phyloP scores from a whole-genome alignment of 2,888 invertebrate species.

The Acanthoscelides obtectus region DNA sequence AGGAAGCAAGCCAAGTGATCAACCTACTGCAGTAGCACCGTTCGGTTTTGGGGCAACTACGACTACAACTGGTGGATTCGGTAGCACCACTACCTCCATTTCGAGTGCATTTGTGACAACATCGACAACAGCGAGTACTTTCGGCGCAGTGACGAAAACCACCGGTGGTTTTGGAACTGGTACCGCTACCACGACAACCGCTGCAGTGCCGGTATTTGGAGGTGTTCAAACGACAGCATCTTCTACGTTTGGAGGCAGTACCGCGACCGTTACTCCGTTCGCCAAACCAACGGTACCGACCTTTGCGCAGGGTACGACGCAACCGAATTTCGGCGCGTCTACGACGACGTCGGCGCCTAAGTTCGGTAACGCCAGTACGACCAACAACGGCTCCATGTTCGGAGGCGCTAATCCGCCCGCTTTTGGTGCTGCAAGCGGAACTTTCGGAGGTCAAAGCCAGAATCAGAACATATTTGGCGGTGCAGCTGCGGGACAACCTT shows the following conservation, averaged over 20 bases:
- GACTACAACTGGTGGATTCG: conserved; percentile 3
- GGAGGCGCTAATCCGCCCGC: not conserved
- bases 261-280: not conserved
- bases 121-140: conserved; percentile 4
- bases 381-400: not conserved
- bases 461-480: not conserved
- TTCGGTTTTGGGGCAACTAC: conserved; percentile 12
- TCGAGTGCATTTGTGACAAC: conserved; percentile 4
- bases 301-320: conserved; percentile 8
- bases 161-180: not conserved
- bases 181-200: not conserved
- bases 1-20: not conserved
- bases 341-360: conserved; percentile 2
- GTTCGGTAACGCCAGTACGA: conserved; percentile 1
- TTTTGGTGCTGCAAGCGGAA: not conserved
- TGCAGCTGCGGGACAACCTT: not conserved
- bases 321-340: conserved; percentile 10
- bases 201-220: not conserved
- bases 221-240: not conserved
- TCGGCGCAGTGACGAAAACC: conserved; percentile 10
- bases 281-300: conserved; percentile 5
- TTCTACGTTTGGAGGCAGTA: conserved; percentile 1
- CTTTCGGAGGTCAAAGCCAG: not conserved
- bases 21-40: not conserved
- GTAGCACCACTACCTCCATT: not conserved